These are phyloP conservation scores for Stomatorhinus ivindoensis DNA, from an alignment of 2,113 vertebrate genomes.

Conservation along the genomic window DNA sequence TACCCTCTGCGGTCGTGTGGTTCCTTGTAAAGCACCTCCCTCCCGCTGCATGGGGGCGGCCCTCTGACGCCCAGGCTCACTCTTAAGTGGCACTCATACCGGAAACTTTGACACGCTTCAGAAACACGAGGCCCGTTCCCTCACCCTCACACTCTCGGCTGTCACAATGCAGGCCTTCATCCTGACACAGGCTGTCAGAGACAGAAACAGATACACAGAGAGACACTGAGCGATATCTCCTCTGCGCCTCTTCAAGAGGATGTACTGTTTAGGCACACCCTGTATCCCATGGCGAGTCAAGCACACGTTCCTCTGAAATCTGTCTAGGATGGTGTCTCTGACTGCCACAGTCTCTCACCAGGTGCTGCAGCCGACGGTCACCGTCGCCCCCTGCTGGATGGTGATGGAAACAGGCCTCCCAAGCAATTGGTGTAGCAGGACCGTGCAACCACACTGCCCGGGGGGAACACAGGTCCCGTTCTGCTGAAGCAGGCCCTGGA, in stretches of 20 bases:
- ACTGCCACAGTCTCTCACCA: constrained; percentile 58
- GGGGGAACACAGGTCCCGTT: constrained; percentile 59
- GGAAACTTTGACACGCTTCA: not conserved
- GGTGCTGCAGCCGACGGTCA: constrained; percentile 69
- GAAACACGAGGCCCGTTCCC: not conserved
- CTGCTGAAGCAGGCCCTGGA: constrained; percentile 72
- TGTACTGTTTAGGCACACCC: not conserved
- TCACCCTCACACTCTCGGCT: constrained; percentile 70
- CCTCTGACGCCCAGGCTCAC: not conserved
- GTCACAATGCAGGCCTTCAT: constrained; percentile 65
- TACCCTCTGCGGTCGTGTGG: not conserved
- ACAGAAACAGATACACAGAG: not conserved
- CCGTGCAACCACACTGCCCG: constrained; percentile 63
- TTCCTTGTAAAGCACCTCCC: not conserved
- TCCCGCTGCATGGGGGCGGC: not conserved
- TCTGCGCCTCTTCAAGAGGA: not conserved
- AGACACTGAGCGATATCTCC: not conserved
- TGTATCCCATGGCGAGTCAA: not conserved
- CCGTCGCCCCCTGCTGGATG: constrained; percentile 51
- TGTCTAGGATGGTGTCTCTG: not conserved
- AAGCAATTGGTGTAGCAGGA: constrained; percentile 39
- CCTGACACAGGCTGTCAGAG: constrained; percentile 62
- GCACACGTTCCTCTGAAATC: not conserved
- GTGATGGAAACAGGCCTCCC: constrained; percentile 39
- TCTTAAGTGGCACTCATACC: not conserved